These are phyloP conservation scores for Phaethornis superciliosus DNA, from an alignment of 2,113 vertebrate genomes.

Conservation along the genomic window DNA sequence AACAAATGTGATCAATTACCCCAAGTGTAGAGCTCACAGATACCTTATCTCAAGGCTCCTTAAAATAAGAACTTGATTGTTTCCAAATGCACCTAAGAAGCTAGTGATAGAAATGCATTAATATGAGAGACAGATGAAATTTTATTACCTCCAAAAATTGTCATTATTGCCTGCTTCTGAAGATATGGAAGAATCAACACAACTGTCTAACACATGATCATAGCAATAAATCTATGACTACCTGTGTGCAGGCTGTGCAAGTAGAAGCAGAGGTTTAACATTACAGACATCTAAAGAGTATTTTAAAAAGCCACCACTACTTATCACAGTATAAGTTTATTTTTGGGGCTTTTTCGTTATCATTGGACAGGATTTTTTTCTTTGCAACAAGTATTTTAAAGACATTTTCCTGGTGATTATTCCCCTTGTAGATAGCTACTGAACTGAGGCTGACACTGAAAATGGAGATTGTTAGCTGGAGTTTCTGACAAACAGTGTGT, in stretches of 20 bases:
- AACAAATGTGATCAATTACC: slow-evolving; percentile 96
- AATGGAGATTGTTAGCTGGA: slow-evolving; percentile 13
- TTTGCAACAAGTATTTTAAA: not conserved
- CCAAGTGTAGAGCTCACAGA: slow-evolving; percentile 87
- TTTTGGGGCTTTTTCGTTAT: not conserved
- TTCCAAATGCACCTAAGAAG: slow-evolving; percentile 90
- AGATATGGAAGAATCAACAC: slow-evolving; percentile 77
- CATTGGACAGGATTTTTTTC: not conserved
- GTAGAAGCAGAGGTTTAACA: not conserved
- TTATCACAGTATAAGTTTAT: not conserved
- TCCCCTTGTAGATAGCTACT: not conserved
- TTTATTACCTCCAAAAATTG: slow-evolving; percentile 81
- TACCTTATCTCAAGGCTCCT: slow-evolving; percentile 91
- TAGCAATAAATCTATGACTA: not conserved
- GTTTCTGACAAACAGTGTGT: not conserved
- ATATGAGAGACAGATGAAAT: slow-evolving; percentile 48
- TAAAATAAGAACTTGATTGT: slow-evolving; percentile 94
- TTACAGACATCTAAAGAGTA: not conserved
- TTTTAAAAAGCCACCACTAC: not conserved
- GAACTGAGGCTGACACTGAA: not conserved
- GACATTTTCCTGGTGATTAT: not conserved
- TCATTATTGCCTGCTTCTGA: slow-evolving; percentile 69
- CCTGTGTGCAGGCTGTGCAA: not conserved
- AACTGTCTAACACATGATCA: slow-evolving; percentile 78
- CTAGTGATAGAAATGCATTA: slow-evolving; percentile 73